Percentiles rank a stretch among this genome's conserved stretches.
Evolutionary conservation across 2,113 vertebrate genomes (phyloP).

Genomic region (Procapra przewalskii): DNA sequence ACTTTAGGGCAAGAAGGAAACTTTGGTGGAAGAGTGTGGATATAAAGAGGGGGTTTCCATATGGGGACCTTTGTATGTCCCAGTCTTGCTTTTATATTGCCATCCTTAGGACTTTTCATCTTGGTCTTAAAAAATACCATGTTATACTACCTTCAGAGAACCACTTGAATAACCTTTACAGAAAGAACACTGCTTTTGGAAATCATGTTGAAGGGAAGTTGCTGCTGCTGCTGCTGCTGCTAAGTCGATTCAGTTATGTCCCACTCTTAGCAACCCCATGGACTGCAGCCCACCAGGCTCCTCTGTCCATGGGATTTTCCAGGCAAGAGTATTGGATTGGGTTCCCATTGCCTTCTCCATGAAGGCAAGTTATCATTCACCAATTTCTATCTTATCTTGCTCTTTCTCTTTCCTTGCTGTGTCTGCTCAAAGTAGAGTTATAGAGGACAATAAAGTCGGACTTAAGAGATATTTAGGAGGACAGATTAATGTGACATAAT

Average conservation of each 20-base stretch:
- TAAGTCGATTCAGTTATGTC: no score
- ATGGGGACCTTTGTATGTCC: background rate
- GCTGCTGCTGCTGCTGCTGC: no score
- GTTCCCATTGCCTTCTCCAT: background rate
- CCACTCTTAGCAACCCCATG: rapidly evolving
- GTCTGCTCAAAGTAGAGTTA: background rate
- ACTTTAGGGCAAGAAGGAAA: background rate
- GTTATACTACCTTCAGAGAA: background rate
- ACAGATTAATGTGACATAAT: background rate
- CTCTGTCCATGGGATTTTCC: background rate
- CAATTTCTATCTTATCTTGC: background rate
- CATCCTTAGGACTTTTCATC: background rate
- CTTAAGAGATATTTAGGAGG: background rate
- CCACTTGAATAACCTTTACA: background rate
- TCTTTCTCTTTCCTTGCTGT: background rate
- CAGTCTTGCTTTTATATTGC: background rate
- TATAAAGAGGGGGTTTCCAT: background rate
- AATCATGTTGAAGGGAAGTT: background rate
- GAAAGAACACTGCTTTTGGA: background rate
- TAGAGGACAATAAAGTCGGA: background rate
- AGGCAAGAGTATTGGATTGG: background rate
- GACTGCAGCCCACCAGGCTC: no score
- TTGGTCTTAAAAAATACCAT: background rate
- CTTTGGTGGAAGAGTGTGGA: background rate
- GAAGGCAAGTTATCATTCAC: no score